These are phyloP conservation scores for Onychomys leucogaster DNA, from an alignment of 2,797 vertebrate genomes.

Conservation along the genomic window DNA sequence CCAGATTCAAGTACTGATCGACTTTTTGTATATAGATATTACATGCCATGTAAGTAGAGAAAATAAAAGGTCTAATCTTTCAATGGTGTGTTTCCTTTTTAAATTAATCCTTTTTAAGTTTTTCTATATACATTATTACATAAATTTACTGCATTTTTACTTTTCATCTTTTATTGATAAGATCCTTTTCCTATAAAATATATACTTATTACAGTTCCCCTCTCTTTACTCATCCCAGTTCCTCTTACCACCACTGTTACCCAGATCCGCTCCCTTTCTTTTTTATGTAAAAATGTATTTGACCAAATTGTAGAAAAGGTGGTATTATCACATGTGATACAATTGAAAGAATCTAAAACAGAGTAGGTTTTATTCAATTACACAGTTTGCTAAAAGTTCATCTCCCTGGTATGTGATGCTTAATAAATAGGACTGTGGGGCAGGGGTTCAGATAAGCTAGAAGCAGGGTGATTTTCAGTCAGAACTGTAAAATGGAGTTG, in stretches of 20 bases:
- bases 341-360: constrained; percentile 76
- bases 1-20: not conserved
- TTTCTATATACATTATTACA: not conserved
- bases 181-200: not conserved
- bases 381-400: constrained; percentile 75
- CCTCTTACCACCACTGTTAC: not conserved
- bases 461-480: constrained; percentile 59
- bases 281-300: too few species aligned
- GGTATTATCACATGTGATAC: constrained; percentile 80
- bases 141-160: not conserved
- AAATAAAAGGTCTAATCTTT: not conserved
- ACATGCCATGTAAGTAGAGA: too few species aligned
- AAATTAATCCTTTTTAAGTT: not conserved
- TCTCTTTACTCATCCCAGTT: not conserved
- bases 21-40: not conserved
- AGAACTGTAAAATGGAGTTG: constrained; percentile 74
- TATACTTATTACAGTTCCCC: not conserved
- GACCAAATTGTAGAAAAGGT: constrained; percentile 77
- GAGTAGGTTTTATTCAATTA: constrained; percentile 72
- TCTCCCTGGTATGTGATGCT: constrained; percentile 78
- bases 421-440: constrained; percentile 82
- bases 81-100: not conserved
- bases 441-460: constrained; percentile 21
- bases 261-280: not conserved
- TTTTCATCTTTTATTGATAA: not conserved